Evolutionary conservation across 2,797 vertebrate species (phyloP).

Genomic region (Ctenopoma multispine): DNA sequence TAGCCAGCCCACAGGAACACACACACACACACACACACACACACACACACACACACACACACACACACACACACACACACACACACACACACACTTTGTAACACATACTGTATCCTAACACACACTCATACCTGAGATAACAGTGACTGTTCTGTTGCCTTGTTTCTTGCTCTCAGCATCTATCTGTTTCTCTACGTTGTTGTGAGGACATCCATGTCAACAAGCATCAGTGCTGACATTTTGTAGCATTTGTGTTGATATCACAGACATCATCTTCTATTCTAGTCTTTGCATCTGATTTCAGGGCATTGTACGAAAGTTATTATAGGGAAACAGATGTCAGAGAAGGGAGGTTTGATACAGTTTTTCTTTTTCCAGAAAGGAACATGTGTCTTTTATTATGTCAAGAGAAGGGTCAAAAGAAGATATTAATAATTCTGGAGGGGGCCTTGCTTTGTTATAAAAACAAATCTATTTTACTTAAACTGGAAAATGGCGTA

Average conservation of each 20-base stretch:
- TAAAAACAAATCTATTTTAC: no score
- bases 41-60: constrained; percentile 16
- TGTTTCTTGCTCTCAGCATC: constrained; percentile 27
- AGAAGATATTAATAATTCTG: no score
- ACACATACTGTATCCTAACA: constrained; percentile 28
- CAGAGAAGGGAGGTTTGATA: not conserved
- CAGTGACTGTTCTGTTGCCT: constrained; percentile 47
- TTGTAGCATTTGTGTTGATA: constrained; percentile 27
- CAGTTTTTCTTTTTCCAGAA: not conserved
- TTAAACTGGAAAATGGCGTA: no score
- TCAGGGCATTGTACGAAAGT: not conserved
- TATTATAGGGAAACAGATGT: not conserved
- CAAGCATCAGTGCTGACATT: constrained; percentile 48
- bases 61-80: constrained; percentile 29
- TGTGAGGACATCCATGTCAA: constrained; percentile 33
- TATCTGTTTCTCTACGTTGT: constrained; percentile 15
- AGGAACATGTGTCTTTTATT: no score
- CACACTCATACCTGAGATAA: constrained; percentile 36
- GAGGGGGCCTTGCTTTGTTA: no score
- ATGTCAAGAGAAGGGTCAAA: no score
- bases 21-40: constrained; percentile 8
- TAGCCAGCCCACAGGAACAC: constrained; percentile 34
- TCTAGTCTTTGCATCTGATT: not conserved
- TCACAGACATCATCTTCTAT: not conserved
- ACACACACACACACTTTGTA: no score